Evolutionary conservation across 2,113 vertebrate genomes (phyloP).

Genomic region (Bufo gargarizans): DNA sequence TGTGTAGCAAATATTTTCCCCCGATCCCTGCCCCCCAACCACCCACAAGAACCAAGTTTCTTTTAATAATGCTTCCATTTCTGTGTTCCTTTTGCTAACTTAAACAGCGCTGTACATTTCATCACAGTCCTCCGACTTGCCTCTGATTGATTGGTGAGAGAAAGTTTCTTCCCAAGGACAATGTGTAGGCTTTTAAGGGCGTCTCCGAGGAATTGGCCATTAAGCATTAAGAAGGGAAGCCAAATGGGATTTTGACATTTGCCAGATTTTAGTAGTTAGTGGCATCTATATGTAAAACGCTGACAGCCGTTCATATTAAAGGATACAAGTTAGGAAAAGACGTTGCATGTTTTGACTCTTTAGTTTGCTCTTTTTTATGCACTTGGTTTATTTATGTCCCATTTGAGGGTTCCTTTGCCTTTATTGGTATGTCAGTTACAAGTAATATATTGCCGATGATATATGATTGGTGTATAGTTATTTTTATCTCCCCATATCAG

Average conservation of each 20-base stretch:
- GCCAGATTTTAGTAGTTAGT: constrained; percentile 67
- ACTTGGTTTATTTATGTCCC: constrained; percentile 11
- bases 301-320: constrained; percentile 65
- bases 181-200: constrained; percentile 71
- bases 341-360: constrained; percentile 29
- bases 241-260: constrained; percentile 69
- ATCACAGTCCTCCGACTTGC: constrained; percentile 70
- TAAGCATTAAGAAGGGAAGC: constrained; percentile 69
- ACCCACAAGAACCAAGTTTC: background rate
- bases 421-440: constrained; percentile 51
- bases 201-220: constrained; percentile 71
- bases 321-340: constrained; percentile 55
- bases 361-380: constrained; percentile 8
- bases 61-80: constrained; percentile 52
- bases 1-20: constrained; percentile 70
- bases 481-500: constrained; percentile 63
- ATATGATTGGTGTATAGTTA: constrained; percentile 60
- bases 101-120: constrained; percentile 68
- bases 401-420: constrained; percentile 56
- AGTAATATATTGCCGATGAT: constrained; percentile 60
- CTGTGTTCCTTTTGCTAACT: constrained; percentile 74
- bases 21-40: constrained; percentile 46
- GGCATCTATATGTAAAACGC: constrained; percentile 67
- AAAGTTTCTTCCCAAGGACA: constrained; percentile 71
- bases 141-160: constrained; percentile 71